Evolutionary conservation across 2,113 vertebrate genomes (phyloP).

Genomic region (Saccopteryx leptura): DNA sequence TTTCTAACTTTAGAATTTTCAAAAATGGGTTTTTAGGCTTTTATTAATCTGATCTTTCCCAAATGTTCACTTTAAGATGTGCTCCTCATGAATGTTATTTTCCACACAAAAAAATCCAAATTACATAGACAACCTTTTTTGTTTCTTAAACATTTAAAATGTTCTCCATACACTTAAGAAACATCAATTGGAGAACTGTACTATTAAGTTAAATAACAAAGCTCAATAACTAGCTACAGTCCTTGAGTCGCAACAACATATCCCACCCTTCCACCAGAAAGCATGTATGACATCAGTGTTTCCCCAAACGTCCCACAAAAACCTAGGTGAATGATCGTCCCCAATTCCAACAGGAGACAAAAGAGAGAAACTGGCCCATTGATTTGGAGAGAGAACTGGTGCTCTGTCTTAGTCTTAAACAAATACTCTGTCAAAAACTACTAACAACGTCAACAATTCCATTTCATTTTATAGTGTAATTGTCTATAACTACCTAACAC

Average conservation of each 20-base stretch:
- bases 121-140: background rate
- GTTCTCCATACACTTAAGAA: background rate
- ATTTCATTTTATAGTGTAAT: background rate
- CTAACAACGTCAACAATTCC: background rate
- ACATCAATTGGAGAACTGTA: background rate
- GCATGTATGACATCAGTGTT: background rate
- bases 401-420: background rate
- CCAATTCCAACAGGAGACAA: background rate
- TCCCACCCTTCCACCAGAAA: background rate
- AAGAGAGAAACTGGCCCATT: background rate
- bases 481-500: background rate
- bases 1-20: conserved; percentile 19
- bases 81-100: conserved; percentile 14
- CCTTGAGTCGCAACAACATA: background rate
- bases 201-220: background rate
- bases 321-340: background rate
- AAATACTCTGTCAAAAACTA: background rate
- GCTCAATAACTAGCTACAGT: background rate
- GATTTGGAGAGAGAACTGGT: background rate
- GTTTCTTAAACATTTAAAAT: conserved; percentile 59
- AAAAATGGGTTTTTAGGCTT: background rate
- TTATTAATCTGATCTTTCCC: conserved; percentile 8
- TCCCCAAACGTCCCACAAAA: background rate
- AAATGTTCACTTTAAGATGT: conserved; percentile 52
- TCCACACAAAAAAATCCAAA: background rate